These are phyloP conservation scores for Pygoscelis adeliae DNA, from an alignment of 2,113 vertebrate genomes.

Conservation along the genomic window DNA sequence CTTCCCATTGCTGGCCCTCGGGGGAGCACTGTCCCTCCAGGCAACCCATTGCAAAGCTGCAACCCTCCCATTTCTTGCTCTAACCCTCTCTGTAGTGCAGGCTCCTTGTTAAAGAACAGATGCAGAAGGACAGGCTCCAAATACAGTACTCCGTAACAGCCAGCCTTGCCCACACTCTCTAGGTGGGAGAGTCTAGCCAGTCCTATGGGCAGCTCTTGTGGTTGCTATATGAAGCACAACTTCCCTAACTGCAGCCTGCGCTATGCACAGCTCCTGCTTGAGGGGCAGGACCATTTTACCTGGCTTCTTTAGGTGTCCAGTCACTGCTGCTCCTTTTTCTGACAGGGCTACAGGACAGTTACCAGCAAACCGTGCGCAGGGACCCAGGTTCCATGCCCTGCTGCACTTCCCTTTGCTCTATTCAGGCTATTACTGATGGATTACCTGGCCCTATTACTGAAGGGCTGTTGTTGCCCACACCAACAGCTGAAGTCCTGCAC, in stretches of 20 bases:
- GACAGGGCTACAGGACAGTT: neutral
- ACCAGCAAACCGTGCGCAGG: rapidly evolving
- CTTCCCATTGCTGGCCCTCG: neutral
- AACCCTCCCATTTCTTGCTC: neutral
- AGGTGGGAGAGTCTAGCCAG: neutral
- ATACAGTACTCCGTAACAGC: neutral
- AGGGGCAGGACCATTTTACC: neutral
- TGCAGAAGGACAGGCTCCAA: neutral
- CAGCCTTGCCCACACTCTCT: neutral
- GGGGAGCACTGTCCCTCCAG: rapidly evolving
- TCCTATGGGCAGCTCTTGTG: neutral
- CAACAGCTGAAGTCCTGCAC: neutral
- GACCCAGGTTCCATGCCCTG: neutral
- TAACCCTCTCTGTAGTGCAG: neutral
- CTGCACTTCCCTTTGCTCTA: neutral
- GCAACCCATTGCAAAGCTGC: neutral
- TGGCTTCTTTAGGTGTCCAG: neutral
- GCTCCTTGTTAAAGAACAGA: neutral
- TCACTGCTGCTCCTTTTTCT: neutral
- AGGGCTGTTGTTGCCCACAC: neutral
- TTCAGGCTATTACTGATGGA: neutral
- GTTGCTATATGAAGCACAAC: neutral
- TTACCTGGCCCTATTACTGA: neutral
- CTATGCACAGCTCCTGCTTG: rapidly evolving
- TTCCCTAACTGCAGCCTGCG: neutral